Base-by-base conservation (phyloP, 2,113 vertebrate species). In the Cnemophilus loriae region DNA sequence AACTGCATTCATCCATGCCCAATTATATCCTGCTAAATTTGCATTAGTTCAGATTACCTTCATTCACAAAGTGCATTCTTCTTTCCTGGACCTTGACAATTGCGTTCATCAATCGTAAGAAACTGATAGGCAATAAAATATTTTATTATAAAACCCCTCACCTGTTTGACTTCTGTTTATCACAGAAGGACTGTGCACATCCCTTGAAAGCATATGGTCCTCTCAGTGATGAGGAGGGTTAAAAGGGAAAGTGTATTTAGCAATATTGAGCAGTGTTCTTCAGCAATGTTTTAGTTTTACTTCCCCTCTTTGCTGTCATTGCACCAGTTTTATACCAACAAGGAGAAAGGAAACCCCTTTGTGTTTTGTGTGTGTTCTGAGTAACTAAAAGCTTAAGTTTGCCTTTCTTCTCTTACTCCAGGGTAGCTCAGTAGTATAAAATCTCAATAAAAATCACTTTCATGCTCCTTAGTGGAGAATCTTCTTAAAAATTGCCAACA, bases 371-470 rank as follows among this genome's bases (percentile, higher is more conserved):
- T 77, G 26, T 41, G 68, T 68, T 89, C 88, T 39, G 37, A 78
- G 57, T 30, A 84, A 71, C 44, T 79, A 44, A 74, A 83, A 88
- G 24, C 60, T 74, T 71, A 44, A 80, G 90, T 74, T 42, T 84
- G 49, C 44, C 60, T 92, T 87, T 90, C 65, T 82, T 87, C 77
- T 92, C 47, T 84, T 84, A 64, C 83, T 90, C 52, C 52, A 56
- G 52, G 44, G 82, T 75, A 79, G 77, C 69, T 73, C 56, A 68
- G 55, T 26, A 84, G 60, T 53, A 71, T 23, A 65, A 95, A 89
- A 93, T 27, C 65, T 84, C 90, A 70, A 95, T 75, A 93, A 71
- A 92, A 94, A 89, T 81, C 21, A 78, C 74, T 95, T 89, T n/a
- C 49, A 39, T 0, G 4, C 37, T 92, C 73, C 57, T 94, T 61